Evolutionary conservation across 2,113 vertebrate species (phyloP).

Genomic region (Tragelaphus buxtoni): DNA sequence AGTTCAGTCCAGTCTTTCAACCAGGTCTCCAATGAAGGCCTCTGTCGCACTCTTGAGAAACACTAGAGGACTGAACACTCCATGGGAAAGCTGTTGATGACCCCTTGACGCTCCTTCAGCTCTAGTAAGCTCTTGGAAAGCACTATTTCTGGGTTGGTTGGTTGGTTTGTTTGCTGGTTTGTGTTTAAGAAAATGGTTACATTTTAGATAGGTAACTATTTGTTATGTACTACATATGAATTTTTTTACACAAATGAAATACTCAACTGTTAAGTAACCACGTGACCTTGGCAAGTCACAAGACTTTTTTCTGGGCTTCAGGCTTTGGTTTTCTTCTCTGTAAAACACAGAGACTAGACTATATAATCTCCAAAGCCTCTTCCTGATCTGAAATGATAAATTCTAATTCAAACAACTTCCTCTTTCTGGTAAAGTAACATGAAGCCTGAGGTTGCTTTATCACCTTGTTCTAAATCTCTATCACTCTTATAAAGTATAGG

Average conservation of each 20-base stretch:
- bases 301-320: background rate
- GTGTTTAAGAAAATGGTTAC: background rate
- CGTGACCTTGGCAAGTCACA: background rate
- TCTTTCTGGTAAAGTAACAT: slow-evolving; percentile 1
- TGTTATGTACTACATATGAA: background rate
- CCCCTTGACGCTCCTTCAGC: background rate
- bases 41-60: background rate
- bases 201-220: background rate
- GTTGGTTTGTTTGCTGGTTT: background rate
- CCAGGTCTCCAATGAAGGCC: background rate
- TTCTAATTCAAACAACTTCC: slow-evolving; percentile 42
- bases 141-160: background rate
- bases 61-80: no score
- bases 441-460: slow-evolving; percentile 4
- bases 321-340: background rate
- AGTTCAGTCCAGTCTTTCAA: background rate
- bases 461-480: background rate
- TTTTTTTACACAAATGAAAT: background rate
- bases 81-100: background rate
- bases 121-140: background rate
- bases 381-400: slow-evolving; percentile 34
- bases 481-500: background rate
- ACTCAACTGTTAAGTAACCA: background rate
- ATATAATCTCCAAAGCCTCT: background rate
- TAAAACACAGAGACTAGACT: background rate